Conservation (phyloP, 2,888 invertebrate genomes). For the Drosophila affinis region DNA sequence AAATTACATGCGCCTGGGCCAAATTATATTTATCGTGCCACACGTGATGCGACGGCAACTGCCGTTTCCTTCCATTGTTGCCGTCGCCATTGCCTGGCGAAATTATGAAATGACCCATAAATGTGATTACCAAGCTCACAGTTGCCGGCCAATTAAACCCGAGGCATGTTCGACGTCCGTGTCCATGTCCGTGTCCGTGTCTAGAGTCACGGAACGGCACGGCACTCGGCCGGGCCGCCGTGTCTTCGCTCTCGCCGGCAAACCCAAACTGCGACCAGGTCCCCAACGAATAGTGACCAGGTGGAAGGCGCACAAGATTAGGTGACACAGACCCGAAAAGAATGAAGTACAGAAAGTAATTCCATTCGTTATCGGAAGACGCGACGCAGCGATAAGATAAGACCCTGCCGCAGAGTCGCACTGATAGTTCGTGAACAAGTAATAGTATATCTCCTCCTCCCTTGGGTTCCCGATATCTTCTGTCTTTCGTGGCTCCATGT, state of each 20-base stretch:
- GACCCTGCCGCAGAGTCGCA: slow-evolving; percentile 18
- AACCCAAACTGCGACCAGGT: slow-evolving; percentile 57
- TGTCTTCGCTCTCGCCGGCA: slow-evolving; percentile 57
- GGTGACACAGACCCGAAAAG: slow-evolving; percentile 49
- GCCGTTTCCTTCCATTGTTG: slow-evolving; percentile 9
- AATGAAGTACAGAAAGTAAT: slow-evolving; percentile 22
- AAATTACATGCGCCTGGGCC: slow-evolving; percentile 59
- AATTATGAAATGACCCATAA: slow-evolving; percentile 74
- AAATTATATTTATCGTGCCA: slow-evolving; percentile 71
- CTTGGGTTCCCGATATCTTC: slow-evolving; percentile 43
- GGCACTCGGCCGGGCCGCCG: not conserved
- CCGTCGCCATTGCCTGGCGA: not conserved
- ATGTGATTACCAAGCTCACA: slow-evolving; percentile 68
- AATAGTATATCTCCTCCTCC: slow-evolving; percentile 21
- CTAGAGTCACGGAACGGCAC: slow-evolving; percentile 43
- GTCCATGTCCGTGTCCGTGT: slow-evolving; percentile 16
- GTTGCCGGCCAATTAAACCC: slow-evolving; percentile 53
- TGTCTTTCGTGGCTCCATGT: slow-evolving; percentile 38
- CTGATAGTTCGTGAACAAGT: slow-evolving; percentile 29
- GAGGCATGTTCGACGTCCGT: slow-evolving; percentile 28
- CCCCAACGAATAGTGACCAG: slow-evolving; percentile 41
- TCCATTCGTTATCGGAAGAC: slow-evolving; percentile 51
- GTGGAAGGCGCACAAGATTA: slow-evolving; percentile 55
- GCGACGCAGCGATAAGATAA: slow-evolving; percentile 62
- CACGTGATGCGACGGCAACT: slow-evolving; percentile 62